Evolutionary conservation across 2,113 vertebrate species (phyloP), one percentile per base, ranked within the genome.

Genomic region (Heterocephalus glaber): DNA sequence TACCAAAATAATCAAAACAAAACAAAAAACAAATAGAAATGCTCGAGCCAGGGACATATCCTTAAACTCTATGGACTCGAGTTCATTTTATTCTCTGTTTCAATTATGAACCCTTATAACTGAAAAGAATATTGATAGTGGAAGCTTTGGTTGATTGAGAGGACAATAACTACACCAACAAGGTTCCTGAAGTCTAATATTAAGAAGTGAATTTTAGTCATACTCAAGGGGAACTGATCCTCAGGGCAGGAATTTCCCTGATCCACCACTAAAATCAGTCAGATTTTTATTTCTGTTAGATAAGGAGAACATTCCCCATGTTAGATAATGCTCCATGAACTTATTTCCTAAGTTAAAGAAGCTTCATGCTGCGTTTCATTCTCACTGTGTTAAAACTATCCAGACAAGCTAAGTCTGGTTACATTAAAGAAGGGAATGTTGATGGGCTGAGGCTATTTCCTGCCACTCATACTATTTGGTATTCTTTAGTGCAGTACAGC

Each of bases 181-280:
- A 81, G 44, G 70, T 89, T 90, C 85, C 72, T 81, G 54, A 81
- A 93, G 38, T 56, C 54, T 85, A 30, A 80, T 81, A 65, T 86
- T 96, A 38, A 81, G 90, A 56, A 72, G 24, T 66, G 26, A 74
- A 22, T 80, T 41, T 81, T 65, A 93, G 47, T 81, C 63, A 47
- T 86, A 47, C 38, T 56, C 56, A 56, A 74, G 24, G 44, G 89
- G 56, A 85, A 20, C 63, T 56, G 35, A 56, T 80, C n/a, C 26
- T 95, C 47, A 38, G 38, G 24, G 41, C 17, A 70, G 30, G 70
- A 14, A 72, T 44, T 72, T 90, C 70, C 79, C 63, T 86, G 17
- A 72, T 63, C 41, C 86, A 0, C 65, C 11, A 38, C 63, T 81
- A 80, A 85, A 13, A 44, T 41, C 38, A 38, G 61, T 81, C 47